phyloP scores from a whole-genome alignment of 2,797 vertebrate species.

The Neosilurus hyrtlii region DNA sequence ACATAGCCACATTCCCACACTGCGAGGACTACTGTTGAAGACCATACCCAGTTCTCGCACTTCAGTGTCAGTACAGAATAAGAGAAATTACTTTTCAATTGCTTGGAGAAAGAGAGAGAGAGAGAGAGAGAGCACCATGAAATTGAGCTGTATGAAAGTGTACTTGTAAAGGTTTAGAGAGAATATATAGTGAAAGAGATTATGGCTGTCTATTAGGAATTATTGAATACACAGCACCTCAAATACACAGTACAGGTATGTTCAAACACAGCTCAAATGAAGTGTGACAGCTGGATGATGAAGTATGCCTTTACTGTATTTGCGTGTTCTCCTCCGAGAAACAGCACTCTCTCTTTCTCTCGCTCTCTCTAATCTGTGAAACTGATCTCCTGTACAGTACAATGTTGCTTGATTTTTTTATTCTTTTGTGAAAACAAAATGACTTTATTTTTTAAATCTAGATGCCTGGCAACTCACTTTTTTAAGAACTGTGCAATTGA shows the following conservation, averaged over 20 bases:
- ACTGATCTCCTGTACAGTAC: background rate
- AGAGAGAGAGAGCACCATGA: no score
- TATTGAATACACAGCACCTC: background rate
- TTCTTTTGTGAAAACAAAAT: background rate
- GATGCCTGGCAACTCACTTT: no score
- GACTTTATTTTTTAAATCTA: background rate
- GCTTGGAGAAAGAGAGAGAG: no score
- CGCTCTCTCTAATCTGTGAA: no score
- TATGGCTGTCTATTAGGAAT: background rate
- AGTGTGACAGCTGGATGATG: constrained; percentile 38
- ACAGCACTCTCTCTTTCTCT: background rate
- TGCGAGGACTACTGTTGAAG: background rate
- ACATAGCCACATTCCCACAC: background rate
- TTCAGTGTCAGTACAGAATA: background rate
- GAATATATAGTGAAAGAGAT: background rate
- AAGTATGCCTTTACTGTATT: constrained; percentile 17
- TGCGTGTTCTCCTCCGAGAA: constrained; percentile 1
- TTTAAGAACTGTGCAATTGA: no score
- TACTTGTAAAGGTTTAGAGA: background rate
- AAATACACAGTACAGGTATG: background rate
- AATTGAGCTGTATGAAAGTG: background rate
- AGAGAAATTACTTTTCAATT: background rate
- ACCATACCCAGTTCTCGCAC: background rate
- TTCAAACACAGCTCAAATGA: constrained; percentile 7
- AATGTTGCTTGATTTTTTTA: background rate